Conservation (phyloP, 1,140 invertebrate species). For the Saxidomus purpurata region DNA sequence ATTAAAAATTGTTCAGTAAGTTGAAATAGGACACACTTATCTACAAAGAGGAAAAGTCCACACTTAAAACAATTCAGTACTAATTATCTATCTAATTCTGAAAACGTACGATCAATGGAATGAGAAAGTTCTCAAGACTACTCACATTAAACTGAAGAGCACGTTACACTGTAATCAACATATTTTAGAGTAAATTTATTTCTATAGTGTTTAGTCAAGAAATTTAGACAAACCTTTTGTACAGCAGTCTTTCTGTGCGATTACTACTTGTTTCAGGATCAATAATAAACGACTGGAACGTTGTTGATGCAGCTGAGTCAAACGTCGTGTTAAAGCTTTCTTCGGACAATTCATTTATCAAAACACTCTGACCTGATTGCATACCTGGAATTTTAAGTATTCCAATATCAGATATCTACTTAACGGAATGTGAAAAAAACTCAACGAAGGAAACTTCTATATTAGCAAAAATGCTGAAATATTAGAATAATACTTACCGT, state of each 20-base stretch:
- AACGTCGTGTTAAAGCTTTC: background rate
- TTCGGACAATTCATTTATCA: conserved; percentile 5
- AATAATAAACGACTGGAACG: conserved; percentile 17
- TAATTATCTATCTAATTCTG: too few relatives aligned
- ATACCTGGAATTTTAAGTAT: conserved; percentile 21
- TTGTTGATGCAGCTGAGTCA: conserved; percentile 11
- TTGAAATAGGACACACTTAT: too few relatives aligned
- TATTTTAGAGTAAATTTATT: background rate
- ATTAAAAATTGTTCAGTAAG: too few relatives aligned
- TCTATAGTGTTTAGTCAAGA: too few relatives aligned
- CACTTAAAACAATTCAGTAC: background rate
- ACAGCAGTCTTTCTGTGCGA: conserved; percentile 15
- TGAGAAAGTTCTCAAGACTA: background rate
- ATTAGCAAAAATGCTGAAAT: background rate
- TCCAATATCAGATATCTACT: background rate
- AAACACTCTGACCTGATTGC: conserved; percentile 16
- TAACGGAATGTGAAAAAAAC: background rate
- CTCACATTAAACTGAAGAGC: background rate
- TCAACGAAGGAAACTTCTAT: background rate
- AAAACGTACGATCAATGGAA: background rate
- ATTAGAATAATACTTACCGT: too few relatives aligned
- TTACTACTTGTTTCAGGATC: background rate
- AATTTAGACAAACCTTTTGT: conserved; percentile 1
- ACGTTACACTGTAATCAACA: background rate
- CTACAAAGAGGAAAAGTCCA: background rate